phyloP scores from a whole-genome alignment of 1,140 invertebrate genomes.

The Wasmannia auropunctata region DNA sequence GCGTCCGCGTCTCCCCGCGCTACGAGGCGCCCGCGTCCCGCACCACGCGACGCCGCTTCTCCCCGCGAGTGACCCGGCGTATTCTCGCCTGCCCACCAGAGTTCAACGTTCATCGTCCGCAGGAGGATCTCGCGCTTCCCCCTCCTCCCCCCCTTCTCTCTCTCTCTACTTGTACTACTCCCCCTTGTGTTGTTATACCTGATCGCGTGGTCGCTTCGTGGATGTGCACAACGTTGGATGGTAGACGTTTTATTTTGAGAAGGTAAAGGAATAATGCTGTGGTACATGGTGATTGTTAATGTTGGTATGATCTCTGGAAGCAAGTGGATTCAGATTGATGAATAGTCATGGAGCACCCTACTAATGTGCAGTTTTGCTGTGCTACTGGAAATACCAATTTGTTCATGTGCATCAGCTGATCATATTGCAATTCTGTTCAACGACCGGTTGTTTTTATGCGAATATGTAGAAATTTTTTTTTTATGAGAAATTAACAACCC shows the following conservation, averaged over 20 bases:
- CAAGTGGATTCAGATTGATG: background rate
- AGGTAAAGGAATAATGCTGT: constrained; percentile 64
- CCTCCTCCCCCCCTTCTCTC: background rate
- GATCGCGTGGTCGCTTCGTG: constrained; percentile 28
- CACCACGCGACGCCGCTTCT: background rate
- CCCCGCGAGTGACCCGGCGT: constrained; percentile 18
- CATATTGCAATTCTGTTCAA: background rate
- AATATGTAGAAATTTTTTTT: background rate
- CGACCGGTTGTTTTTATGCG: background rate
- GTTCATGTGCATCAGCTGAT: background rate
- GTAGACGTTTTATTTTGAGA: constrained; percentile 45
- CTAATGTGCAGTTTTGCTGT: background rate
- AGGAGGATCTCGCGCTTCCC: constrained; percentile 18
- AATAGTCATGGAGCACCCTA: background rate
- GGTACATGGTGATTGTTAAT: constrained; percentile 8
- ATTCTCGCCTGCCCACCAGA: constrained; percentile 54
- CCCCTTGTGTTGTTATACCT: constrained; percentile 8
- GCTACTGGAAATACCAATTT: background rate
- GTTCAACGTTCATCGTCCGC: constrained; percentile 33
- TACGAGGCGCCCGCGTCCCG: background rate
- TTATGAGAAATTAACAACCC: background rate
- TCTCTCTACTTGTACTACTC: too few relatives aligned
- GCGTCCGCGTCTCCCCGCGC: background rate
- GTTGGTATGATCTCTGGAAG: background rate
- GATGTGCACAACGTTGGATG: constrained; percentile 64